These are phyloP conservation scores for Chromoteleia sp. DNA, from an alignment of 2,888 invertebrate genomes.

Conservation along the genomic window DNA sequence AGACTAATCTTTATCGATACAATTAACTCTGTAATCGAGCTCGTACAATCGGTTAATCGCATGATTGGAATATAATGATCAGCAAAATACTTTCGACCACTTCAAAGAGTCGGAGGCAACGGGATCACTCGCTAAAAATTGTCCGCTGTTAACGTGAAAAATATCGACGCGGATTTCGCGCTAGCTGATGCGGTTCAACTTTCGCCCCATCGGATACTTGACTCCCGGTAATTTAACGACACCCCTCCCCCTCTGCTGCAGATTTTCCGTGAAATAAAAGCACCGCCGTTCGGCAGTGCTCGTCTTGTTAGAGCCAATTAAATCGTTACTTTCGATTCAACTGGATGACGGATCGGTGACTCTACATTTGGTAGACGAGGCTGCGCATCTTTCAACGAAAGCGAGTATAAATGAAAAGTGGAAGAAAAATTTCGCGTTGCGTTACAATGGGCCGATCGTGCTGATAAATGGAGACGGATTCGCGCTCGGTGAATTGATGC, in stretches of 20 bases:
- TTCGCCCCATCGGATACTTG: background rate
- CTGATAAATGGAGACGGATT: constrained; percentile 58
- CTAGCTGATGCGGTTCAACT: constrained; percentile 1
- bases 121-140: constrained; percentile 4
- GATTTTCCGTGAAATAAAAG: background rate
- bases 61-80: constrained; percentile 38
- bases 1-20: constrained; percentile 39
- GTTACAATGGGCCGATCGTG: constrained; percentile 24
- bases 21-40: constrained; percentile 24
- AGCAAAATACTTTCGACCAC: constrained; percentile 33
- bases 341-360: no score
- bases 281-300: background rate
- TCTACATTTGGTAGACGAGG: no score
- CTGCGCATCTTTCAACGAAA: no score
- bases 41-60: constrained; percentile 28
- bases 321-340: background rate
- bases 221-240: background rate
- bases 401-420: no score
- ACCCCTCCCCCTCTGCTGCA: background rate
- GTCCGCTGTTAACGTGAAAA: background rate
- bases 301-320: constrained; percentile 9
- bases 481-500: constrained; percentile 61
- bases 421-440: background rate
- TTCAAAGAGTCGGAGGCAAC: constrained; percentile 20
- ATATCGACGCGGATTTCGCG: background rate